Percentiles rank a stretch among this genome's conserved stretches.
Conservation (phyloP, 2,888 invertebrate genomes). For the Melanargia galathea region DNA sequence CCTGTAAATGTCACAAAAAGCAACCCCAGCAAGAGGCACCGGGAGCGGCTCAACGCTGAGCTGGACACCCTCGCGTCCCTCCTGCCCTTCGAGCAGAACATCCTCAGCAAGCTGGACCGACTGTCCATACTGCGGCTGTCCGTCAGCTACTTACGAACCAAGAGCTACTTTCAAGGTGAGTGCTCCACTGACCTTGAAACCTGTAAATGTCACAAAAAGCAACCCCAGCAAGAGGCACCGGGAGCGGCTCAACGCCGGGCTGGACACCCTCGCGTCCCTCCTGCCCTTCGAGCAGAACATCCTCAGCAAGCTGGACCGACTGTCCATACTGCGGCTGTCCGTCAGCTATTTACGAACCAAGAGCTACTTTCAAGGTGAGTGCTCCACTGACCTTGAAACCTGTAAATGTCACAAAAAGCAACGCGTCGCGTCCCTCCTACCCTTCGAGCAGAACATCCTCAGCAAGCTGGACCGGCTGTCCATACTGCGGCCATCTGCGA, state of each 20-base stretch:
- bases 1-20: slow-evolving; percentile 98
- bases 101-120: slow-evolving; percentile 98
- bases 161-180: slow-evolving; percentile 99
- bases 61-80: slow-evolving; percentile 97
- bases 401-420: slow-evolving; percentile 97
- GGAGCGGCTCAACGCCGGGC: slow-evolving; percentile 98
- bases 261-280: slow-evolving; percentile 97
- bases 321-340: slow-evolving; percentile 97
- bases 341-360: slow-evolving; percentile 99
- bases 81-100: slow-evolving; percentile 98
- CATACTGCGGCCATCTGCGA: slow-evolving; percentile 96
- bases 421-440: slow-evolving; percentile 95
- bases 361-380: slow-evolving; percentile 99
- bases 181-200: too few relatives aligned
- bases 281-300: slow-evolving; percentile 99
- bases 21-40: slow-evolving; percentile 99
- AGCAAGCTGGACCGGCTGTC: slow-evolving; percentile 99
- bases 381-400: too few relatives aligned
- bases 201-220: slow-evolving; percentile 96
- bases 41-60: slow-evolving; percentile 98
- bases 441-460: slow-evolving; percentile 98
- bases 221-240: slow-evolving; percentile 99
- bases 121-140: slow-evolving; percentile 98
- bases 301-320: slow-evolving; percentile 97
- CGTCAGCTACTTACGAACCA: slow-evolving; percentile 98